These are phyloP conservation scores for Drosophila parabipectinata DNA, from an alignment of 1,140 invertebrate genomes.

Conservation along the genomic window DNA sequence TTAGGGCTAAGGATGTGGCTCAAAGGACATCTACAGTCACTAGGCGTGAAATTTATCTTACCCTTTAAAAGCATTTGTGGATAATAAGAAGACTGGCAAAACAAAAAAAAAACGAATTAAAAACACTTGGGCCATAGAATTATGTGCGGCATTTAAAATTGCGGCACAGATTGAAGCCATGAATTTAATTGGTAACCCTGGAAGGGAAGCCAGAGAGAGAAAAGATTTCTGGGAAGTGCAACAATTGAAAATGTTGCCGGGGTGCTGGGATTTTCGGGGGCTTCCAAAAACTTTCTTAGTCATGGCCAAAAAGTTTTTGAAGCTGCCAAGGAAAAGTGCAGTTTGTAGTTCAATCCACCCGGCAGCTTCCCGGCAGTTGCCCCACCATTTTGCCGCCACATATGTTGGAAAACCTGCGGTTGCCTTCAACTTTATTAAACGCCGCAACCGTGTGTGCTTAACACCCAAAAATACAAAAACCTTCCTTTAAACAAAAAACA, in stretches of 20 bases:
- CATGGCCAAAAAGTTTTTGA: conserved; percentile 48
- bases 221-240: conserved; percentile 30
- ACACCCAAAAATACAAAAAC: conserved; percentile 25
- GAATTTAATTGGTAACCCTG: conserved; percentile 32
- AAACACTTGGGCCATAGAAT: conserved; percentile 27
- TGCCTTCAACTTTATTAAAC: conserved; percentile 66
- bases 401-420: conserved; percentile 54
- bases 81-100: not conserved
- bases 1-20: conserved; percentile 26
- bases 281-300: conserved; percentile 56
- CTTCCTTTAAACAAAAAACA: conserved; percentile 11
- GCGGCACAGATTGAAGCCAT: conserved; percentile 16
- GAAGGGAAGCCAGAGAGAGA: not conserved
- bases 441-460: conserved; percentile 50
- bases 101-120: conserved; percentile 6
- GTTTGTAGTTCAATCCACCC: conserved; percentile 34
- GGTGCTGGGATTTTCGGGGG: conserved; percentile 16
- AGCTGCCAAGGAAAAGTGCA: conserved; percentile 51
- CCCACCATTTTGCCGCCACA: conserved; percentile 14
- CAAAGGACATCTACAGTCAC: conserved; percentile 3
- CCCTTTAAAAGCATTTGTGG: conserved; percentile 36
- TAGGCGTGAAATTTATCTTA: conserved; percentile 36
- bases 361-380: not conserved
- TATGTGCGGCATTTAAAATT: conserved; percentile 46
- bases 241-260: conserved; percentile 61